Evolutionary conservation across 2,797 vertebrate genomes (phyloP).

Genomic region (Ciconia nigra): DNA sequence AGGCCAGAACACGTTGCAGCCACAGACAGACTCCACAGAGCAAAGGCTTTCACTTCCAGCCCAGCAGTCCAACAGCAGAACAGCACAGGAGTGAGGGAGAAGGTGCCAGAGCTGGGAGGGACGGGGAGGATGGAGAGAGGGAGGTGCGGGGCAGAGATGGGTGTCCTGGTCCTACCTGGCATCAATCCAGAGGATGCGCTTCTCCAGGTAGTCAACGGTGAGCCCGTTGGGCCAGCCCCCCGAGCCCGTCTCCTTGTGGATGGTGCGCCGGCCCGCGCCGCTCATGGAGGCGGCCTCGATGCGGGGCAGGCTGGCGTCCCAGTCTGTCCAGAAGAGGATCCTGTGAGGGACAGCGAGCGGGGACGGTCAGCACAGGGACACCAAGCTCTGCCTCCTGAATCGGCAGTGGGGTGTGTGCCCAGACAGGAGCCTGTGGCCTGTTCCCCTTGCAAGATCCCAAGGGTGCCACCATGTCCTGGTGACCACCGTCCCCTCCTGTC

Average conservation of each 20-base stretch:
- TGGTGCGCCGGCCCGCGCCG: conserved; percentile 88
- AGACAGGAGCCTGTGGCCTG: rapidly evolving
- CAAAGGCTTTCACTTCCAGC: neutral
- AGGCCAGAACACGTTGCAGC: neutral
- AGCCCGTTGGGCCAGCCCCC: conserved; percentile 98
- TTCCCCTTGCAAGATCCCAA: neutral
- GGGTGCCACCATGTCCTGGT: rapidly evolving
- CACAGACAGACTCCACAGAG: neutral
- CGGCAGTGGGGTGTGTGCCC: rapidly evolving
- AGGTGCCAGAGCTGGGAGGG: neutral
- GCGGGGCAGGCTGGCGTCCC: conserved; percentile 93
- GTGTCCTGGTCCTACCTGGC: conserved; percentile 81
- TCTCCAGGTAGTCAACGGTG: conserved; percentile 95
- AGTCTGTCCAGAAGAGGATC: conserved; percentile 98
- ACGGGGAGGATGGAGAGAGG: rapidly evolving
- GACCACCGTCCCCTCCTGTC: neutral
- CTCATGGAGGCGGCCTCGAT: conserved; percentile 98
- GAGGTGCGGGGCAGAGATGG: rapidly evolving
- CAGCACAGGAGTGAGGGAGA: rapidly evolving
- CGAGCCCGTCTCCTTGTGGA: conserved; percentile 92
- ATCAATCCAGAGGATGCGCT: conserved; percentile 96
- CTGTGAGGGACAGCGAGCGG: conserved; percentile 53
- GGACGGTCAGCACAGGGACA: neutral
- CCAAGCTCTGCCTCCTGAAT: too few relatives aligned
- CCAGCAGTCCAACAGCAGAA: neutral